phyloP scores from a whole-genome alignment of 1,140 invertebrate genomes.

The Lutraria rhynchaena region DNA sequence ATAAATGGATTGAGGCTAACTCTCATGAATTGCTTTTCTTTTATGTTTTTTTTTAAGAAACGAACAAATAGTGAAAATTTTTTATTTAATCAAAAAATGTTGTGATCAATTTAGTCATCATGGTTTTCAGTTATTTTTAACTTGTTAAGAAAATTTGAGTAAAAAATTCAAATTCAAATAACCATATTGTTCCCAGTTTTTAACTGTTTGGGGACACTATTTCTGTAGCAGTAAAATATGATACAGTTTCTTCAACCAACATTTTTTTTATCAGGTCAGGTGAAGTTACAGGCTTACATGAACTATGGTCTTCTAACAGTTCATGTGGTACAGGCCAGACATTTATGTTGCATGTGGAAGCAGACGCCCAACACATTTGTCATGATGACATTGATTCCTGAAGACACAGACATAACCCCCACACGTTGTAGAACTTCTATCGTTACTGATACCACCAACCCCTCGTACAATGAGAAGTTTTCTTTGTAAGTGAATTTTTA shows the following conservation, averaged over 20 bases:
- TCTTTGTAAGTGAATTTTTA: constrained; percentile 77
- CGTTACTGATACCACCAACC: constrained; percentile 78
- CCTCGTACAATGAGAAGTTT: constrained; percentile 82
- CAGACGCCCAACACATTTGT: constrained; percentile 35
- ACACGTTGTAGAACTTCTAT: constrained; percentile 82
- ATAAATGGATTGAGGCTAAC: too few species aligned
- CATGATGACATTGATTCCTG: constrained; percentile 68
- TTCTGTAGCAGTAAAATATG: too few species aligned
- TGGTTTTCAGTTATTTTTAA: background rate
- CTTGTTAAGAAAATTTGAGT: background rate
- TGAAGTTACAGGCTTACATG: constrained; percentile 62
- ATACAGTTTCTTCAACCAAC: background rate
- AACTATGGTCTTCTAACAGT: constrained; percentile 63
- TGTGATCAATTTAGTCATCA: too few species aligned
- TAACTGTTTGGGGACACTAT: too few species aligned
- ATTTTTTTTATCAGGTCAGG: constrained; percentile 53
- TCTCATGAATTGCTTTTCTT: too few species aligned
- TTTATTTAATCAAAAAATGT: too few species aligned
- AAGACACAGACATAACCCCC: constrained; percentile 69
- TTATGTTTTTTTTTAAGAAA: too few species aligned
- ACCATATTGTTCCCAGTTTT: background rate
- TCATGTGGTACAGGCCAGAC: constrained; percentile 49
- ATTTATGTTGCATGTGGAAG: constrained; percentile 7
- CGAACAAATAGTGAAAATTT: too few species aligned
- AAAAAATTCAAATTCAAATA: background rate